Evolutionary conservation across 1,140 invertebrate genomes (phyloP), one percentile per base, ranked within the genome.

Genomic region (Drosophila watanabei): DNA sequence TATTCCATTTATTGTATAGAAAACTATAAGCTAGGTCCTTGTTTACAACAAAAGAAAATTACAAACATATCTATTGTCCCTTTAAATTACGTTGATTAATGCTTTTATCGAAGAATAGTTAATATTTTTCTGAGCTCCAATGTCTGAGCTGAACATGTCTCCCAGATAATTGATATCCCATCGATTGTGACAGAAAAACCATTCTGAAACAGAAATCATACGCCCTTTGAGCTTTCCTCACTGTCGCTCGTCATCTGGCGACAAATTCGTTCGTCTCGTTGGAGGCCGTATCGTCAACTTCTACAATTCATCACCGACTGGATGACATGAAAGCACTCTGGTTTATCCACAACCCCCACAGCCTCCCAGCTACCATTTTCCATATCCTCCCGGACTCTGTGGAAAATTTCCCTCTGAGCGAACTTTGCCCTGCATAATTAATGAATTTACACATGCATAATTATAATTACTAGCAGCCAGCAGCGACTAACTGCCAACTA

Each of bases 381-480:
- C 51, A 20, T 11, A 24, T 20, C n/a, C 8, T 18, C 28, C 7
- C 33, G 0, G 2, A 2, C 20, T 30, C n/a, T 20, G 18, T 20
- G 65, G 43, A 71, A 49, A 71, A 60, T 72, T 59, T 51, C 54
- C n/a, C 68, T 60, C 9, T 2, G 10, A 45, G 51, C 68, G 24
- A 60, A 73, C 68, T 73, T 73, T 52, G 54, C 30, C 37, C 46
- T 73, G 68, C 71, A 73, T 73, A 73, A 73, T 73, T 73, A 73
- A 73, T 73, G 54, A 72, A 73, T 43, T 73, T 60, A 61, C 69
- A 73, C 71, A 73, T 73, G 54, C 68, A 72, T 73, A 73, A 73
- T 73, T 73, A 73, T 73, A 73, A 73, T 73, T 73, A 73, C 68
- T 71, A 33, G 52, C 54, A 72, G 64, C 69, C 41, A 39, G 43